These are phyloP conservation scores for Brachyptera putata DNA, from an alignment of 2,888 invertebrate genomes.

Conservation along the genomic window DNA sequence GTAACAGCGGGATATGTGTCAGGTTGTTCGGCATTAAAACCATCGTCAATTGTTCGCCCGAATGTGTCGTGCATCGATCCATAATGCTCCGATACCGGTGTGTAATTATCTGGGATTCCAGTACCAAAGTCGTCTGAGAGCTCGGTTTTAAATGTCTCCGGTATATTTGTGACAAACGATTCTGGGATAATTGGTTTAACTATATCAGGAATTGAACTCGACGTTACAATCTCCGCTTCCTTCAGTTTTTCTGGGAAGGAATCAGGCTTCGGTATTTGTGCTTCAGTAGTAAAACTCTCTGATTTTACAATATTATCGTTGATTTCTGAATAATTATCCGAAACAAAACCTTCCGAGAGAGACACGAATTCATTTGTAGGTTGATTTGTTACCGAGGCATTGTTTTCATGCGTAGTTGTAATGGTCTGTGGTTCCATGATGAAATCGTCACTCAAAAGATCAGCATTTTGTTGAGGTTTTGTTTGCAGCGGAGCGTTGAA, in stretches of 20 bases:
- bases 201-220: slow-evolving; percentile 1
- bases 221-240: background rate
- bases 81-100: background rate
- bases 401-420: background rate
- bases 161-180: slow-evolving; percentile 6
- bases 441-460: slow-evolving; percentile 11
- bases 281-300: background rate
- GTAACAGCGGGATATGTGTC: background rate
- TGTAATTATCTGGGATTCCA: slow-evolving; percentile 2
- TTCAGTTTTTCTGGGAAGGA: background rate
- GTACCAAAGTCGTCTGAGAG: background rate
- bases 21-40: background rate
- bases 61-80: slow-evolving; percentile 2
- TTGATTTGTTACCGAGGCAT: background rate
- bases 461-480: background rate
- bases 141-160: slow-evolving; percentile 10
- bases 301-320: slow-evolving; percentile 16
- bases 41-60: background rate
- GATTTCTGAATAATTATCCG: slow-evolving; percentile 2
- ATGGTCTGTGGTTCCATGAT: background rate
- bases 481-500: slow-evolving; percentile 14
- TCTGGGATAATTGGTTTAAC: slow-evolving; percentile 8
- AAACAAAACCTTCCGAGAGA: background rate
- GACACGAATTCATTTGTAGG: background rate
- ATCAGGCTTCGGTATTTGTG: background rate